phyloP scores from a whole-genome alignment of 2,113 vertebrate genomes.

The Sphyrna mokarran region DNA sequence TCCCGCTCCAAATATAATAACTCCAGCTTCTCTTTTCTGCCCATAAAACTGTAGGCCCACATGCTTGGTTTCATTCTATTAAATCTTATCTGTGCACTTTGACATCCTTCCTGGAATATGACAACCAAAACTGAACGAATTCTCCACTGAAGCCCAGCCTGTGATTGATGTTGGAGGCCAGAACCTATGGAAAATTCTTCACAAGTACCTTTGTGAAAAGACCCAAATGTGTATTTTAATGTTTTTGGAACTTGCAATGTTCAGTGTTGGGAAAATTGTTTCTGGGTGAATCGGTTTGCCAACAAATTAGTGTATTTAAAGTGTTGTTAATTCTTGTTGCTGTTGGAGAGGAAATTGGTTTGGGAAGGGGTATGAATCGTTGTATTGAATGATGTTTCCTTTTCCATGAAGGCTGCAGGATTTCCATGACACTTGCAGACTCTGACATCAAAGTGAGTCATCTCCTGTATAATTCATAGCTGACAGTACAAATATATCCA shows the following conservation, averaged over 20 bases:
- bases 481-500: not conserved
- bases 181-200: not conserved
- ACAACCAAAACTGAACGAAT: not conserved
- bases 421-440: conserved; percentile 7
- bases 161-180: not conserved
- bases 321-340: not conserved
- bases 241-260: not conserved
- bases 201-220: not conserved
- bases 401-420: not conserved
- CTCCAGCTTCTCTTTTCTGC: not conserved
- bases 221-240: not conserved
- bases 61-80: not conserved
- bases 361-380: not conserved
- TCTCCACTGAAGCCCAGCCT: too few species aligned
- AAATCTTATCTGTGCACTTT: not conserved
- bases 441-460: conserved; percentile 20
- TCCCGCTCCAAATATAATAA: not conserved
- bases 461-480: conserved; percentile 31
- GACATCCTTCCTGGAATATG: not conserved
- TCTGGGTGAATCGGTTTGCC: not conserved
- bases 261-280: not conserved
- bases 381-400: not conserved
- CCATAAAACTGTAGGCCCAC: not conserved
- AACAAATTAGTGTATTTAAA: not conserved
- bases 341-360: not conserved